Base-by-base conservation (phyloP, 2,797 vertebrate species). In the Cyprinodon diabolis region DNA sequence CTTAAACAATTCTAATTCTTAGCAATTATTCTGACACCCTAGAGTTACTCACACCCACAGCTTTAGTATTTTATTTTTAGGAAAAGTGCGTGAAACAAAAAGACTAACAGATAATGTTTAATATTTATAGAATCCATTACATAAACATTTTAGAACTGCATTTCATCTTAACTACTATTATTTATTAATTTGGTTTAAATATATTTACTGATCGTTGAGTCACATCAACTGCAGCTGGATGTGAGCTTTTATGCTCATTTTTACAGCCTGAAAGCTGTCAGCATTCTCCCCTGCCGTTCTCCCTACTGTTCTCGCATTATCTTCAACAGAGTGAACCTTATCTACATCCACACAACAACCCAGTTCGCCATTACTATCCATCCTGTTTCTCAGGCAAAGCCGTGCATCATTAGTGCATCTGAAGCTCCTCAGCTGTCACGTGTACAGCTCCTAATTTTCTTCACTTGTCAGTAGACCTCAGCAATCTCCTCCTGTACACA, bases 261-360 rank as follows among this genome's bases (percentile, higher is more conserved):
- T 67, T 12, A 49, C 25, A 51, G 14, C 15, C 47, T 67, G 23
- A 4, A 51, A 48, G 76, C 30, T 35, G 51, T 48, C 58, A 48
- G 65, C 65, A 9, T 66, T 56, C 68, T 75, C 57, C 23, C 56
- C 2, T 8, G 60, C 54, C n/a, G 6, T 67, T 21, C 49, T 62
- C 58, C 70, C 78, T 35, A 0, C 80, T 74, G 80, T 56, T 63
- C 40, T 81, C 68, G 51, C 55, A 68, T 77, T 17, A 82, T 71
- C 49, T 73, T 81, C 68, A 74, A n/a, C 75, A 35, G 62, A 54
- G 43, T 54, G 45, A 37, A 63, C 68, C 77, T 25, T 66, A n/a
- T 52, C 58, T 60, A 35, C 62, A 65, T n/a, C 21, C 40, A 13
- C 55, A 47, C 14, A 56, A 69, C 72, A 51, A 25, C 66, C 51